Conservation (phyloP, 2,113 vertebrate genomes). For the Chionodraco myersi region DNA sequence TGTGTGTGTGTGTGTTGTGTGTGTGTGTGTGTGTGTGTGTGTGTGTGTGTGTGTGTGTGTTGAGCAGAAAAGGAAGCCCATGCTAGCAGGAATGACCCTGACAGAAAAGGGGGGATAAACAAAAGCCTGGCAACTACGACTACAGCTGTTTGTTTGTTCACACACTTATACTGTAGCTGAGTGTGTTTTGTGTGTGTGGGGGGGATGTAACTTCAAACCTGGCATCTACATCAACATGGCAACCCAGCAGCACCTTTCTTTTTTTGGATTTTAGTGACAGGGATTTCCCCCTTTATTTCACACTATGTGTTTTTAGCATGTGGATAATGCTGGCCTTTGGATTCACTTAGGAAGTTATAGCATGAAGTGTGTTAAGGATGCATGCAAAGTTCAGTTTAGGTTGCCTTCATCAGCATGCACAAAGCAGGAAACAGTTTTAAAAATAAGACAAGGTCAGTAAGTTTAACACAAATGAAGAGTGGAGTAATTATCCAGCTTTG, state of each 20-base stretch:
- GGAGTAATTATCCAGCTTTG: not conserved
- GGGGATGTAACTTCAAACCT: conserved; percentile 16
- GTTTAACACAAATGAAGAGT: not conserved
- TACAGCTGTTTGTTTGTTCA: conserved; percentile 59
- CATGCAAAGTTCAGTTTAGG: not conserved
- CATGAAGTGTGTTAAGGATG: too few species aligned
- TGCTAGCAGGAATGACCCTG: conserved; percentile 51
- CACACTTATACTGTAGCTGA: conserved; percentile 6
- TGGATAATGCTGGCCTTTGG: conserved; percentile 3
- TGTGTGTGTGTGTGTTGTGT: too few species aligned
- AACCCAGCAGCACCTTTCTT: conserved; percentile 21
- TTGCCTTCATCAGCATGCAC: not conserved
- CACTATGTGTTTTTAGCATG: conserved; percentile 2
- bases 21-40: conserved; percentile 11
- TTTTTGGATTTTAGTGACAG: not conserved
- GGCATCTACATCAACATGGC: conserved; percentile 21
- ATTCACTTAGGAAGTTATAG: not conserved
- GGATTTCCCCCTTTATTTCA: conserved; percentile 11
- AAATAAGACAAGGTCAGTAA: not conserved
- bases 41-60: not conserved
- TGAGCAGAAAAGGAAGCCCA: not conserved
- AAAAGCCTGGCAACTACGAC: conserved; percentile 51
- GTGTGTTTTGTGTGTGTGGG: conserved; percentile 28
- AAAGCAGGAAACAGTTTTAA: not conserved
- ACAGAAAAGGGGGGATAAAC: conserved; percentile 50